These are phyloP conservation scores for Zygogramma bicolorata DNA, from an alignment of 2,888 invertebrate genomes.

Conservation along the genomic window DNA sequence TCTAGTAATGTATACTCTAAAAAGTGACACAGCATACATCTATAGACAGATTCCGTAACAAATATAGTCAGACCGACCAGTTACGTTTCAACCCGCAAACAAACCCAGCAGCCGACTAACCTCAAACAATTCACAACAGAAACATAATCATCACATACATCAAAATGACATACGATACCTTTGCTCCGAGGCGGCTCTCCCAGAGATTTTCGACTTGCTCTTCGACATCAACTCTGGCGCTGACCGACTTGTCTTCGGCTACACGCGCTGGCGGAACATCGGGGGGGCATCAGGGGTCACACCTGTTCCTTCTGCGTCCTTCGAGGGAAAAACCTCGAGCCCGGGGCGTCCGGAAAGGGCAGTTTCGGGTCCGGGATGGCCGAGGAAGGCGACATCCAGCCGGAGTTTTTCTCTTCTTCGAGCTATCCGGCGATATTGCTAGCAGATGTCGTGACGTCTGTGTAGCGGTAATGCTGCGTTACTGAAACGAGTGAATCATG, in stretches of 20 bases:
- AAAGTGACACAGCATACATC: too few species aligned
- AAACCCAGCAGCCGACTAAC: slow-evolving; percentile 24
- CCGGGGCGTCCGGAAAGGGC: slow-evolving; percentile 39
- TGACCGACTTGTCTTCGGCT: slow-evolving; percentile 38
- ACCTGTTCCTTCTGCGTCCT: slow-evolving; percentile 2
- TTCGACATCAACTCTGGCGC: slow-evolving; percentile 54
- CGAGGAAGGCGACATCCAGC: slow-evolving; percentile 53
- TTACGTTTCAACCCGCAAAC: slow-evolving; percentile 20
- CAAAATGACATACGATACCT: slow-evolving; percentile 60
- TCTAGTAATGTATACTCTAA: too few species aligned
- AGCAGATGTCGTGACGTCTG: slow-evolving; percentile 38
- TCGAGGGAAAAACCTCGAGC: neutral
- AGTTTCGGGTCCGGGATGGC: neutral
- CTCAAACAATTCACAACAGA: slow-evolving; percentile 23
- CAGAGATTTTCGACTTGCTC: slow-evolving; percentile 54
- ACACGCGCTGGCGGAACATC: slow-evolving; percentile 2
- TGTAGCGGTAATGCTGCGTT: slow-evolving; percentile 19
- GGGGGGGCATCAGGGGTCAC: slow-evolving; percentile 4
- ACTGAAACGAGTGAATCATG: slow-evolving; percentile 56
- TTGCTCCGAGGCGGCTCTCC: slow-evolving; percentile 40
- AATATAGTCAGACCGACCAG: neutral
- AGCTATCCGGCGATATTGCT: slow-evolving; percentile 43
- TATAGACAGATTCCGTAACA: too few species aligned
- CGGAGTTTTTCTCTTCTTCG: slow-evolving; percentile 61
- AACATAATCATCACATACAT: slow-evolving; percentile 42